Percentiles rank a stretch among this genome's conserved stretches.
phyloP scores from a whole-genome alignment of 2,797 vertebrate genomes.

The Hippopotamyrus pictus region DNA sequence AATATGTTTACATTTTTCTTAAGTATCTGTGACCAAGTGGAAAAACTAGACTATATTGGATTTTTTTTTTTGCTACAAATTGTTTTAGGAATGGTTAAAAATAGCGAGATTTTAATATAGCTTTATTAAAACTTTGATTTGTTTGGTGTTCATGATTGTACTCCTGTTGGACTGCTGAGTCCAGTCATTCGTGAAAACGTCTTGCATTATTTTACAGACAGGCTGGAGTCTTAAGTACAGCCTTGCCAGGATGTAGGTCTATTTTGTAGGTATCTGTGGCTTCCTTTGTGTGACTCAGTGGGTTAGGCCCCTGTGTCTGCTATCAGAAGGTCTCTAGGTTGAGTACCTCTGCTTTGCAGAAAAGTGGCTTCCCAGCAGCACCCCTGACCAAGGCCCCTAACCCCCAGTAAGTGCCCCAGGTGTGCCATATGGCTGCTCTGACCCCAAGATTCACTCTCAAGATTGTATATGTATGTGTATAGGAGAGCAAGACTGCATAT shows the following conservation, averaged over 20 bases:
- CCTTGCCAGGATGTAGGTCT: background rate
- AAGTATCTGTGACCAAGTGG: background rate
- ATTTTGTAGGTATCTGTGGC: slow-evolving; percentile 3
- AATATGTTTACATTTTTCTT: background rate
- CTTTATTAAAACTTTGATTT: background rate
- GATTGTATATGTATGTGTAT: background rate
- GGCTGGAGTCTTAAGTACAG: background rate
- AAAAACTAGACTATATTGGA: background rate
- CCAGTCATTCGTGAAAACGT: background rate
- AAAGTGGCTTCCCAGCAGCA: background rate
- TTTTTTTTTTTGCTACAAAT: background rate
- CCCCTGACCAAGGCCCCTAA: background rate
- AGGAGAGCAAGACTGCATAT: background rate
- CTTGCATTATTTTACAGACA: slow-evolving; percentile 11
- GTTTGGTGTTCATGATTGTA: background rate
- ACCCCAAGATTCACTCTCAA: background rate
- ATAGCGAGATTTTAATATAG: background rate
- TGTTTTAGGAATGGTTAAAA: background rate
- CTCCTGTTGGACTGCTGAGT: background rate
- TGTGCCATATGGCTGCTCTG: background rate
- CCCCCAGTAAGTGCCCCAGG: background rate
- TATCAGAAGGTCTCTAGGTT: background rate
- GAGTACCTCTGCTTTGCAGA: background rate
- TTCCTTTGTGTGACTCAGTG: background rate
- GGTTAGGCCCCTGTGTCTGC: background rate